Conservation (phyloP, 2,888 invertebrate species). For the Philonicus albiceps region DNA sequence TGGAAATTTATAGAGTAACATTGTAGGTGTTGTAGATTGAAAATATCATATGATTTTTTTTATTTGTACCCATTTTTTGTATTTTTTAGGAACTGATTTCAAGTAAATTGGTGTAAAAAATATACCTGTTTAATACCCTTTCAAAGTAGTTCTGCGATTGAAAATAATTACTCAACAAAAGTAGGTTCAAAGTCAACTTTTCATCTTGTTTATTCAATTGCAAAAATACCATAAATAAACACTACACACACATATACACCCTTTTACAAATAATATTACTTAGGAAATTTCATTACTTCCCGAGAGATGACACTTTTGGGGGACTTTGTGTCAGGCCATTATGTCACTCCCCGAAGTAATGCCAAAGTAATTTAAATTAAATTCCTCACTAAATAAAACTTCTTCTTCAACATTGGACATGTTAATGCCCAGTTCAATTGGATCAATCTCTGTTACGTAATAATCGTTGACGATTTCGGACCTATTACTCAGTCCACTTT, state of each 20-base stretch:
- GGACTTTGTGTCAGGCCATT: slow-evolving; percentile 59
- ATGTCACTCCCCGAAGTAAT: slow-evolving; percentile 61
- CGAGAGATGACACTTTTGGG: background rate
- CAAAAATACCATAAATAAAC: slow-evolving; percentile 42
- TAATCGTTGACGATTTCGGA: slow-evolving; percentile 51
- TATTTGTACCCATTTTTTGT: background rate
- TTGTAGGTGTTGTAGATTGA: background rate
- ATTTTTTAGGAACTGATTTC: background rate
- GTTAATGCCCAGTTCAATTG: slow-evolving; percentile 63
- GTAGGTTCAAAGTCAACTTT: background rate
- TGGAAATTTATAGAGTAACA: slow-evolving; percentile 73
- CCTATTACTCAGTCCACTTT: slow-evolving; percentile 70
- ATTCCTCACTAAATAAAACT: slow-evolving; percentile 62
- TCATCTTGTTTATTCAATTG: slow-evolving; percentile 19
- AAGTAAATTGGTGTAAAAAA: background rate
- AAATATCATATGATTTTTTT: background rate
- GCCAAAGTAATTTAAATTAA: slow-evolving; percentile 63
- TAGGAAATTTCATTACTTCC: slow-evolving; percentile 18
- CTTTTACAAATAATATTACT: slow-evolving; percentile 27
- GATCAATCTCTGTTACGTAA: slow-evolving; percentile 62
- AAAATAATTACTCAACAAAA: background rate
- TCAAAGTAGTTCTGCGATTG: background rate
- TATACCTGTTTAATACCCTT: background rate
- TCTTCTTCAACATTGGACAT: slow-evolving; percentile 60
- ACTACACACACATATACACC: slow-evolving; percentile 37